Base-by-base conservation (phyloP, 1,140 invertebrate genomes). In the Magallana angulata region DNA sequence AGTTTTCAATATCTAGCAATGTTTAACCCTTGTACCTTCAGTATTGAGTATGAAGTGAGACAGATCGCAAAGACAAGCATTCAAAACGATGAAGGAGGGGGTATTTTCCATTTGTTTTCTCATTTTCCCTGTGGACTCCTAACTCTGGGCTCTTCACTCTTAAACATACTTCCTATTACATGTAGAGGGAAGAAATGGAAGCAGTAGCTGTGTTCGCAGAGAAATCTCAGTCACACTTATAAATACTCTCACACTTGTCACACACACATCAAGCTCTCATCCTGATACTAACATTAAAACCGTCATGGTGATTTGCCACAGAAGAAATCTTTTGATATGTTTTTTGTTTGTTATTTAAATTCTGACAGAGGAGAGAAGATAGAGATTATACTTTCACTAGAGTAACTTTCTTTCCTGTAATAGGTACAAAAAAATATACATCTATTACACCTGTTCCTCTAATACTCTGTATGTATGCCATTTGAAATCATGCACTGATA, bases 161-260 rank as follows among this genome's bases (percentile, higher is more conserved):
- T 48, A 4, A 48, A 48, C 36, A 4, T 48, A 48, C 36, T 48
- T 48, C 36, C 36, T 64, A 64, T 18, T 64, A n/a, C 18, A 64
- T 64, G 16, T 16, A 16, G 60, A 7, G 7, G 60, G 60, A 7
- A 64, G 60, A 16, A 64, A 16, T n/a, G 68, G 36, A 76, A 76
- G 68, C 68, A 76, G 68, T 68, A 18, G 24, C 18, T 30, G 36
- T 36, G 24, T 76, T 12, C 24, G 30, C 68, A 76, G 68, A 12
- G 14, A 48, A 11, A n/a, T 76, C 18, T 30, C 68, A 24, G 68
- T 76, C 36, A 76, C 68, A 76, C 68, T 76, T 76, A 76, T 76
- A 76, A 76, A 76, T 76, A 76, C 68, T 76, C 24, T 76, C 68
- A 76, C 14, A 76, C 68, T 30, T 76, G 24, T 76, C 68, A 76